A percentile compares a stretch with the other conserved stretches of the same genome.
Conservation (phyloP, 1,140 invertebrate species). For the Aplysia californica region DNA sequence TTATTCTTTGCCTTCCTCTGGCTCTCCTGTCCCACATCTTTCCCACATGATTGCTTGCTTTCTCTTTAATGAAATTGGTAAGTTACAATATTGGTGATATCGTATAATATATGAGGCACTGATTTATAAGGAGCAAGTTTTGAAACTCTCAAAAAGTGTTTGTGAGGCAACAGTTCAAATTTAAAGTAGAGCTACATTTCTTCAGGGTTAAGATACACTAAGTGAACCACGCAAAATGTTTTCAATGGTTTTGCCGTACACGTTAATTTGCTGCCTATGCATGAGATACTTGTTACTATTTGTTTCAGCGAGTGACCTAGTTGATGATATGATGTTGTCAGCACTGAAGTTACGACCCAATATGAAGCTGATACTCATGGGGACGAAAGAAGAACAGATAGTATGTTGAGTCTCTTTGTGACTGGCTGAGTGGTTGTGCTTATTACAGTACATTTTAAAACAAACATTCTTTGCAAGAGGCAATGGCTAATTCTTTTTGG, state of each 20-base stretch:
- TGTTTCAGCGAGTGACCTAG: conserved; percentile 81
- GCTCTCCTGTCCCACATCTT: too few relatives aligned
- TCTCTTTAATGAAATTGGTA: too few relatives aligned
- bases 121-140: too few relatives aligned
- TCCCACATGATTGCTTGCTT: too few relatives aligned
- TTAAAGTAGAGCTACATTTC: background rate
- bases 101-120: too few relatives aligned
- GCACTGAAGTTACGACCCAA: conserved; percentile 84
- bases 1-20: too few relatives aligned
- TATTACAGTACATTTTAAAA: too few relatives aligned
- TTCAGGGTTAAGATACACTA: background rate
- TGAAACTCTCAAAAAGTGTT: background rate
- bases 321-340: conserved; percentile 79
- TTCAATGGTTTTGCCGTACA: too few relatives aligned
- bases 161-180: background rate
- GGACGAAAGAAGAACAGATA: conserved; percentile 92
- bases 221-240: background rate
- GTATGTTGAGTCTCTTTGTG: conserved; percentile 70
- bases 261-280: background rate
- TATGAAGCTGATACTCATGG: conserved; percentile 97
- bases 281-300: background rate
- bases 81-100: too few relatives aligned
- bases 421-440: too few relatives aligned
- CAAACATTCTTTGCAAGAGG: too few relatives aligned
- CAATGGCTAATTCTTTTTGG: too few relatives aligned